Base-by-base conservation (phyloP, 2,797 vertebrate species). In the Momotus momota region DNA sequence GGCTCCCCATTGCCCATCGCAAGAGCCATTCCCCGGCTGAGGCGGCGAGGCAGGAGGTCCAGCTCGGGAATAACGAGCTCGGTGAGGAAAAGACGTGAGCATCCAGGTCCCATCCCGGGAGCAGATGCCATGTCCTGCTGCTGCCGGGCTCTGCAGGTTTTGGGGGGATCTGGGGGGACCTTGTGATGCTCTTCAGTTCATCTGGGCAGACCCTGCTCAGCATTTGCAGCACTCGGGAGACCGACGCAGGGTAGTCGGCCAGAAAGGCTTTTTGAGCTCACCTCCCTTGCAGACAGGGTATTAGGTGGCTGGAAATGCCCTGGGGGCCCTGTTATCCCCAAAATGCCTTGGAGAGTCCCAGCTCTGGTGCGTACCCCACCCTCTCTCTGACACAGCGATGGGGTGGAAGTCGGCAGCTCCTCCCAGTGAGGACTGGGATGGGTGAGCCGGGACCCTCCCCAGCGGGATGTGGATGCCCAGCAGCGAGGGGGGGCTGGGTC, bases 301-400 rank as follows among this genome's bases (percentile, higher is more conserved):
- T 71, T 38, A 48, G 46, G 16, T 3, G 31, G 16, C 46, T 86
- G 72, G 60, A 66, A 40, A 29, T 73, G 51, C 48, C 25, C 69
- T 3, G 51, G 51, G 16, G 43, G 16, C 51, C 17, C 13, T 21
- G 22, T 3, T 0, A 74, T 77, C 41, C 69, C 69, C 43, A 4
- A 5, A 81, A 33, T 25, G 7, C 52, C 20, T 22, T 8, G 5
- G 19, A 45, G 64, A 54, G 10, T 27, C 48, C 0, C 4, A 6
- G 6, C 40, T 10, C 5, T 0, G 0, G 6, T 49, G 10, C 8
- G 0, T 77, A 40, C 22, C 35, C 1, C 0, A 1, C 8, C 14
- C 16, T 10, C 31, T 62, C 14, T 55, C 3, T 25, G 10, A 5
- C 4, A 9, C 66, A 81, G 70, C 2, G 3, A 5, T 27, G 71